Conservation (phyloP, 1,140 invertebrate genomes). For the Magallana gigas region DNA sequence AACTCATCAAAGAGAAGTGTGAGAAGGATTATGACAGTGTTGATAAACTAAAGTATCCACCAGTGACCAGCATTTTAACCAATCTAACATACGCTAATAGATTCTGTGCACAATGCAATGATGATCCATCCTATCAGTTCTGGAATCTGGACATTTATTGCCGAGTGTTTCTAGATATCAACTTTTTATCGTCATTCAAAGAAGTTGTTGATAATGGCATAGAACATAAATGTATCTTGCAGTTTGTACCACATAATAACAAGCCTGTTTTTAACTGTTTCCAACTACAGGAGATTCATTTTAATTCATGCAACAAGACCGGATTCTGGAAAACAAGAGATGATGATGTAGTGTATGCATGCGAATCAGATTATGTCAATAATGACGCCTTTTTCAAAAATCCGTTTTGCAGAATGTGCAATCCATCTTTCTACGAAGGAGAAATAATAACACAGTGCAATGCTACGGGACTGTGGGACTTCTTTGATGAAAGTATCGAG, state of each 20-base stretch:
- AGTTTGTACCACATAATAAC: neutral
- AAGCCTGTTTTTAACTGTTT: neutral
- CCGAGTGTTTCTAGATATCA: conserved; percentile 42
- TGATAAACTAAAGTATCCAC: neutral
- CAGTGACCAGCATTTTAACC: conserved; percentile 2
- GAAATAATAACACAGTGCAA: conserved; percentile 21
- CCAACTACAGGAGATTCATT: neutral
- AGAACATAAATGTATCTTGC: conserved; percentile 25
- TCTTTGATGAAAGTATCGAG: conserved; percentile 13
- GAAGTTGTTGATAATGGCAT: conserved; percentile 26
- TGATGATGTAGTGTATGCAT: neutral
- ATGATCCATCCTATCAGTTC: neutral
- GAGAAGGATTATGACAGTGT: neutral
- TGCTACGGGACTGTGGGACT: conserved; percentile 23
- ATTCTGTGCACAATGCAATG: neutral
- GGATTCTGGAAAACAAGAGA: conserved; percentile 28
- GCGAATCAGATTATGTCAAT: conserved; percentile 2
- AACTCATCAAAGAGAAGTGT: neutral
- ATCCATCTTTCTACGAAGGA: neutral
- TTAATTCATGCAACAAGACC: conserved; percentile 18
- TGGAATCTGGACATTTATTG: conserved; percentile 49
- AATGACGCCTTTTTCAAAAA: conserved; percentile 25
- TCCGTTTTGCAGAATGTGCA: conserved; percentile 49
- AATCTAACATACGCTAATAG: conserved; percentile 39
- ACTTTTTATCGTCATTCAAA: conserved; percentile 50